phyloP scores from a whole-genome alignment of 1,140 invertebrate species.

The Listronotus oregonensis region DNA sequence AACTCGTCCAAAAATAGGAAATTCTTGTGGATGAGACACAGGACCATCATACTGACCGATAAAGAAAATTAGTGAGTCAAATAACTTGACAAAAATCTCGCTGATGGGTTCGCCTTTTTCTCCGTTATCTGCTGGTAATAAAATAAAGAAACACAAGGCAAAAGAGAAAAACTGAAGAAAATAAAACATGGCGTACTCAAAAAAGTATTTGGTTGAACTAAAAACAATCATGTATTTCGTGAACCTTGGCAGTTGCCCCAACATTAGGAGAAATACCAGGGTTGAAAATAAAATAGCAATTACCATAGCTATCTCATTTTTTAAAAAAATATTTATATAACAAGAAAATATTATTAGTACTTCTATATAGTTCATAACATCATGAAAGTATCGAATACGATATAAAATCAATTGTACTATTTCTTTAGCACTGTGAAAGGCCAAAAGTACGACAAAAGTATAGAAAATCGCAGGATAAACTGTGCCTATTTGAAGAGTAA shows the following conservation, averaged over 20 bases:
- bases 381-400: conserved; percentile 23
- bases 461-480: conserved; percentile 3
- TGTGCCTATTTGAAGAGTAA: conserved; percentile 18
- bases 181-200: conserved; percentile 41
- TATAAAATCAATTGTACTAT: conserved; percentile 29
- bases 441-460: conserved; percentile 16
- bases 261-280: conserved; percentile 30
- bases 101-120: not conserved
- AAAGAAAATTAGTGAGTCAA: conserved; percentile 39
- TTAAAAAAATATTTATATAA: conserved; percentile 17
- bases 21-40: conserved; percentile 17
- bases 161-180: conserved; percentile 43
- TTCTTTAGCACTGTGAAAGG: conserved; percentile 30
- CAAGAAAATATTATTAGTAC: conserved; percentile 21
- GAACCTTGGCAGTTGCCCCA: conserved; percentile 39
- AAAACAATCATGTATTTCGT: conserved; percentile 44
- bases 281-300: conserved; percentile 34
- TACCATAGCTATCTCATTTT: conserved; percentile 23
- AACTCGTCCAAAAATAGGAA: conserved; percentile 37
- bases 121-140: conserved; percentile 25
- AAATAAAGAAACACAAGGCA: conserved; percentile 42
- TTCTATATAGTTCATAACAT: conserved; percentile 36
- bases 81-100: conserved; percentile 33
- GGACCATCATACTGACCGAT: conserved; percentile 40
- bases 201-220: conserved; percentile 38